These are phyloP conservation scores for Odontocolon sp. DNA, from an alignment of 2,888 invertebrate species.

Conservation along the genomic window DNA sequence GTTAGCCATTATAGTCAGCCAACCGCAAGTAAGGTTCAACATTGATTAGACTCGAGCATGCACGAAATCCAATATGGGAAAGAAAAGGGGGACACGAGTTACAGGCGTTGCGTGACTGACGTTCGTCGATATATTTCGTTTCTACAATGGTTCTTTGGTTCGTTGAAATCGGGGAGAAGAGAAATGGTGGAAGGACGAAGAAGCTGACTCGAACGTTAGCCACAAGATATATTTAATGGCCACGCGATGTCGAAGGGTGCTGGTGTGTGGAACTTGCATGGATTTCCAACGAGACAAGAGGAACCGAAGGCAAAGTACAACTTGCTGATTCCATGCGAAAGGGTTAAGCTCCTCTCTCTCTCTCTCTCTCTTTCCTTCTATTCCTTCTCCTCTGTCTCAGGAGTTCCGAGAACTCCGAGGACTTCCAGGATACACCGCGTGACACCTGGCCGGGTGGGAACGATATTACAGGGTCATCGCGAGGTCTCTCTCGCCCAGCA, in stretches of 20 bases:
- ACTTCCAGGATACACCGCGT: slow-evolving; percentile 58
- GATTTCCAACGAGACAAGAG: slow-evolving; percentile 34
- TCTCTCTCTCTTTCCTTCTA: slow-evolving; percentile 53
- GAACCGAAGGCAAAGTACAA: slow-evolving; percentile 26
- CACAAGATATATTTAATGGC: slow-evolving; percentile 37
- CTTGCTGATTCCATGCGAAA: slow-evolving; percentile 17
- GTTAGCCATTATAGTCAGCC: too few species aligned
- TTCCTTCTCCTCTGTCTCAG: slow-evolving; percentile 27
- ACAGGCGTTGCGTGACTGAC: slow-evolving; percentile 55
- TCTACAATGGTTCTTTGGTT: slow-evolving; percentile 34
- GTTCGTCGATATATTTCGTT: slow-evolving; percentile 42
- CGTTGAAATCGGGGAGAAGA: background rate
- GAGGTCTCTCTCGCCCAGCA: slow-evolving; percentile 50
- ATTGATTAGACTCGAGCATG: slow-evolving; percentile 29
- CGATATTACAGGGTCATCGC: slow-evolving; percentile 62
- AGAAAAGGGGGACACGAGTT: slow-evolving; percentile 38
- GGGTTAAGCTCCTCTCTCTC: slow-evolving; percentile 7
- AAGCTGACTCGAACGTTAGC: background rate
- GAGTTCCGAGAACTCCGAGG: slow-evolving; percentile 45
- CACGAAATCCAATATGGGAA: slow-evolving; percentile 39
- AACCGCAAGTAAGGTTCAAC: slow-evolving; percentile 1
- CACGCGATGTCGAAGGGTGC: slow-evolving; percentile 44
- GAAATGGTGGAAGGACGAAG: background rate
- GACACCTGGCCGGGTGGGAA: slow-evolving; percentile 61
- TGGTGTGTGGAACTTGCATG: slow-evolving; percentile 21